Evolutionary conservation across 2,888 invertebrate species (phyloP).

Genomic region (Drosophila subsilvestris): DNA sequence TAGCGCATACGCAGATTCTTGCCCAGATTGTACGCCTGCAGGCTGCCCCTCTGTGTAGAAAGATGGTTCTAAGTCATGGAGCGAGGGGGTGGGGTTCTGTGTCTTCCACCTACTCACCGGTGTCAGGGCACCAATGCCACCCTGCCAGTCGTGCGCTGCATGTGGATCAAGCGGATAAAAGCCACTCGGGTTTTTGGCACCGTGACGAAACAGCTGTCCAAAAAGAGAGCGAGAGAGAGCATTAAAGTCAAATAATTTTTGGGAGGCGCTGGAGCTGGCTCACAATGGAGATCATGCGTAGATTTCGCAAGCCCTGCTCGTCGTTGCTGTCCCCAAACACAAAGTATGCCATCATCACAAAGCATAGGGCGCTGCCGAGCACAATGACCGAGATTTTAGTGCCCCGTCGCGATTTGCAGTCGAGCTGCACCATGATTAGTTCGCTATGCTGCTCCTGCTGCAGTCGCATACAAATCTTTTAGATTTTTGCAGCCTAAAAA

Average conservation of each 20-base stretch:
- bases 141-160: conserved; percentile 90
- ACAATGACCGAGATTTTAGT: conserved; percentile 83
- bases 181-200: conserved; percentile 87
- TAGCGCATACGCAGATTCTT: conserved; percentile 89
- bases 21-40: conserved; percentile 90
- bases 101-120: conserved; percentile 60
- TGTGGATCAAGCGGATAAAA: conserved; percentile 93
- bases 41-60: conserved; percentile 88
- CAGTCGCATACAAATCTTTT: conserved; percentile 56
- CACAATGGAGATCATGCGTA: conserved; percentile 83
- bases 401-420: conserved; percentile 80
- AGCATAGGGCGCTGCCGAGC: conserved; percentile 79
- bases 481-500: conserved; percentile 69
- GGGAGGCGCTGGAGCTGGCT: conserved; percentile 44
- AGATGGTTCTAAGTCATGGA: neutral
- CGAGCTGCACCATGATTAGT: conserved; percentile 69
- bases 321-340: conserved; percentile 83
- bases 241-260: neutral
- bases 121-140: conserved; percentile 92
- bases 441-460: conserved; percentile 37
- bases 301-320: conserved; percentile 80
- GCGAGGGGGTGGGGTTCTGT: too few species aligned
- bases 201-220: conserved; percentile 83
- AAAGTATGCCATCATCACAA: conserved; percentile 82
- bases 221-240: neutral